Evolutionary conservation across 1,140 invertebrate species (phyloP).

Genomic region (Hyphantria cunea): DNA sequence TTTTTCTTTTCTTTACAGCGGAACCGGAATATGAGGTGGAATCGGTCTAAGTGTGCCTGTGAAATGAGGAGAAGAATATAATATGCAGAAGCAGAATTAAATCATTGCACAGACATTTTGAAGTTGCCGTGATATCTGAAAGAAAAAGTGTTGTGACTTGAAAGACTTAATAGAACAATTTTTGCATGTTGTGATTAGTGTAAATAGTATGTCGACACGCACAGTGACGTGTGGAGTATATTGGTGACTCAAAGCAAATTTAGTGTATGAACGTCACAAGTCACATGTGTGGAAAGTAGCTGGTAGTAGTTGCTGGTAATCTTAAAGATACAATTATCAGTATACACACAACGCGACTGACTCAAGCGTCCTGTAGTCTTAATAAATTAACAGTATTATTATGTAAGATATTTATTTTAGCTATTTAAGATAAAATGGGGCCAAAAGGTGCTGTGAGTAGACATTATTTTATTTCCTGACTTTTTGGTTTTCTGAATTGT

Average conservation of each 20-base stretch:
- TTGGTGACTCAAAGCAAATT: slow-evolving; percentile 17
- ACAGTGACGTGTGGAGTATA: slow-evolving; percentile 2
- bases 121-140: slow-evolving; percentile 18
- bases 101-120: too few relatives aligned
- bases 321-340: not conserved
- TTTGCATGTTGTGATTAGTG: not conserved
- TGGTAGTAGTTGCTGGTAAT: slow-evolving; percentile 1
- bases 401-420: slow-evolving; percentile 65
- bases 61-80: slow-evolving; percentile 47
- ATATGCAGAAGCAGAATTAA: slow-evolving; percentile 22
- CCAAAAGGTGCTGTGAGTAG: slow-evolving; percentile 72
- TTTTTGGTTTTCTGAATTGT: slow-evolving; percentile 39
- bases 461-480: slow-evolving; percentile 49
- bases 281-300: not conserved
- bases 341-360: slow-evolving; percentile 54
- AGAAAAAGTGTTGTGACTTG: slow-evolving; percentile 26
- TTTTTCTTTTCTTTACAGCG: slow-evolving; percentile 58
- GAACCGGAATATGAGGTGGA: slow-evolving; percentile 74
- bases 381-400: slow-evolving; percentile 76
- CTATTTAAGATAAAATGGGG: slow-evolving; percentile 56
- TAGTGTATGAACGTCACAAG: slow-evolving; percentile 6
- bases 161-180: slow-evolving; percentile 25
- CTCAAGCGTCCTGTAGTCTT: slow-evolving; percentile 56
- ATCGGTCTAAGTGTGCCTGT: slow-evolving; percentile 69
- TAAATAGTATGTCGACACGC: slow-evolving; percentile 14